Evolutionary conservation across 2,888 invertebrate genomes (phyloP).

Genomic region (Phoenoteleia sp.): DNA sequence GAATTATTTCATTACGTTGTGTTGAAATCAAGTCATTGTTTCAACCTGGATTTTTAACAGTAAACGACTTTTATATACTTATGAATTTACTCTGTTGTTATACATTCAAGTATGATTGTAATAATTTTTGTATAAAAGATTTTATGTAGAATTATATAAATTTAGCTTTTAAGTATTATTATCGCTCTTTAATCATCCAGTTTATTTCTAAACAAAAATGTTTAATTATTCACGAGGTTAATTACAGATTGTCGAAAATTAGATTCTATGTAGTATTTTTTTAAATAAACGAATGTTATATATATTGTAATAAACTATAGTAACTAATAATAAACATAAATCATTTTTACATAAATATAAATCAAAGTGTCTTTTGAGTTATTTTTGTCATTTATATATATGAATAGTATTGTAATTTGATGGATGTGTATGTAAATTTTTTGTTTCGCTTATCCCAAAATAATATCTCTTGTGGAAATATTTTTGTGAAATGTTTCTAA

Average conservation of each 20-base stretch:
- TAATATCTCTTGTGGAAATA: too few relatives aligned
- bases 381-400: too few relatives aligned
- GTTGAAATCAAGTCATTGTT: background rate
- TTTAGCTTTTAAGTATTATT: slow-evolving; percentile 30
- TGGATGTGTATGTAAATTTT: too few relatives aligned
- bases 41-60: too few relatives aligned
- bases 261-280: slow-evolving; percentile 45
- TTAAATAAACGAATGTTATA: slow-evolving; percentile 41
- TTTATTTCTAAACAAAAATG: slow-evolving; percentile 33
- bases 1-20: slow-evolving; percentile 12
- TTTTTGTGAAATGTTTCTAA: too few relatives aligned
- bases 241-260: slow-evolving; percentile 38
- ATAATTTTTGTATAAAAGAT: slow-evolving; percentile 39
- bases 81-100: background rate
- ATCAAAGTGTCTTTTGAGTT: background rate
- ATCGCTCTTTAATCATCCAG: slow-evolving; percentile 8
- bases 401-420: too few relatives aligned
- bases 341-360: slow-evolving; percentile 35
- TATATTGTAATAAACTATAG: slow-evolving; percentile 36
- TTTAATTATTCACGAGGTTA: slow-evolving; percentile 28
- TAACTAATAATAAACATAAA: slow-evolving; percentile 38
- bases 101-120: slow-evolving; percentile 22
- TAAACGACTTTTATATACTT: background rate
- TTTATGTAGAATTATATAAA: slow-evolving; percentile 38
- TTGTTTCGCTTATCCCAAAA: too few relatives aligned